These are phyloP conservation scores for Protonemura montana DNA, from an alignment of 2,888 invertebrate genomes.

Conservation along the genomic window DNA sequence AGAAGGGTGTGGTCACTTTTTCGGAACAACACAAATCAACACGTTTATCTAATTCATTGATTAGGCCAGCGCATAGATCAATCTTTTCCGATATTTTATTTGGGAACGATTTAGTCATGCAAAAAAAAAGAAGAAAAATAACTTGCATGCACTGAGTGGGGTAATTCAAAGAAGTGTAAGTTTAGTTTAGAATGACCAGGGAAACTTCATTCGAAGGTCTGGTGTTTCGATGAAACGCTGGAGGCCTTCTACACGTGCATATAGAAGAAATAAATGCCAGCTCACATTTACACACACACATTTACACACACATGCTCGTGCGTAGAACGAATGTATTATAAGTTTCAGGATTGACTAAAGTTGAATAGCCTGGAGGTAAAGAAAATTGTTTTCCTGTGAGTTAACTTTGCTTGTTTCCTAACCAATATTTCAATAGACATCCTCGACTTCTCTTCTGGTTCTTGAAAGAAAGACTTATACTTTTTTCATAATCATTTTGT, in stretches of 20 bases:
- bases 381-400: conserved; percentile 9
- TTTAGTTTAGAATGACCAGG: neutral
- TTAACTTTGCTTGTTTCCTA: conserved; percentile 15
- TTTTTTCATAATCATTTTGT: neutral
- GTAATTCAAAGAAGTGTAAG: neutral
- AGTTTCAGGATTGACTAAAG: conserved; percentile 19
- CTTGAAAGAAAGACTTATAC: neutral
- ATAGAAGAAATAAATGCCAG: neutral
- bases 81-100: neutral
- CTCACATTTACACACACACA: neutral
- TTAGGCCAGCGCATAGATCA: neutral
- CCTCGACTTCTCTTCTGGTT: neutral
- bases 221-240: neutral
- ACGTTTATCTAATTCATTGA: conserved; percentile 23
- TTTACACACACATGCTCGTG: neutral
- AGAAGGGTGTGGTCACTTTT: conserved; percentile 25
- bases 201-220: neutral
- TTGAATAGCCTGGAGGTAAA: conserved; percentile 10
- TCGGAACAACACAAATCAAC: conserved; percentile 24
- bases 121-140: too few species aligned
- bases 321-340: neutral
- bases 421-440: neutral
- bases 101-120: too few species aligned
- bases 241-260: neutral
- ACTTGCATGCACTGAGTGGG: neutral